Conservation (phyloP, 92 coral and sea anemone genomes). For the Actinostola sp. region DNA sequence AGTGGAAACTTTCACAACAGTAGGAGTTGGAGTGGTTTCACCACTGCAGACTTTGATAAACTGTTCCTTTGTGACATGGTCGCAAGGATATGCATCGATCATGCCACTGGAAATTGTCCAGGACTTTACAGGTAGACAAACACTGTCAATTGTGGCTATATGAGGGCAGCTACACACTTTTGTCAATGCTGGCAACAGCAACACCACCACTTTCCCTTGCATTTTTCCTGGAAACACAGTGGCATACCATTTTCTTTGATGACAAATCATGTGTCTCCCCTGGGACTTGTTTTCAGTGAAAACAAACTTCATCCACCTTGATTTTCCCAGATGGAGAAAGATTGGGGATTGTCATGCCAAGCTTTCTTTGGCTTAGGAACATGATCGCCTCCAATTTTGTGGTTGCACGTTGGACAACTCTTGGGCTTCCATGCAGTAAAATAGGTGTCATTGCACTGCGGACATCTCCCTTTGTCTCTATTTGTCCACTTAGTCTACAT, state of each 20-base stretch:
- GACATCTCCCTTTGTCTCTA: background rate
- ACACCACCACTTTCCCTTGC: too few relatives aligned
- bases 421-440: background rate
- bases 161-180: too few relatives aligned
- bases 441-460: background rate
- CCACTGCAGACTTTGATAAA: too few relatives aligned
- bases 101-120: too few relatives aligned
- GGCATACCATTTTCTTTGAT: background rate
- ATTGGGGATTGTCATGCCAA: background rate
- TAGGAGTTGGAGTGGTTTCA: too few relatives aligned
- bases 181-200: too few relatives aligned
- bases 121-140: too few relatives aligned
- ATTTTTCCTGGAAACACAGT: background rate
- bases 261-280: background rate
- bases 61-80: too few relatives aligned
- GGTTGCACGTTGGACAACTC: background rate
- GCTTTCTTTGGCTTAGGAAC: background rate
- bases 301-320: too few relatives aligned
- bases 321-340: background rate
- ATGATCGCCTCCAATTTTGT: background rate
- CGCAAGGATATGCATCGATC: too few relatives aligned
- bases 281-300: background rate
- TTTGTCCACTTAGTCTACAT: background rate
- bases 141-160: too few relatives aligned
- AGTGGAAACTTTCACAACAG: background rate